Evolutionary conservation across 2,888 invertebrate genomes (phyloP).

Genomic region (Synanthedon vespiformis): DNA sequence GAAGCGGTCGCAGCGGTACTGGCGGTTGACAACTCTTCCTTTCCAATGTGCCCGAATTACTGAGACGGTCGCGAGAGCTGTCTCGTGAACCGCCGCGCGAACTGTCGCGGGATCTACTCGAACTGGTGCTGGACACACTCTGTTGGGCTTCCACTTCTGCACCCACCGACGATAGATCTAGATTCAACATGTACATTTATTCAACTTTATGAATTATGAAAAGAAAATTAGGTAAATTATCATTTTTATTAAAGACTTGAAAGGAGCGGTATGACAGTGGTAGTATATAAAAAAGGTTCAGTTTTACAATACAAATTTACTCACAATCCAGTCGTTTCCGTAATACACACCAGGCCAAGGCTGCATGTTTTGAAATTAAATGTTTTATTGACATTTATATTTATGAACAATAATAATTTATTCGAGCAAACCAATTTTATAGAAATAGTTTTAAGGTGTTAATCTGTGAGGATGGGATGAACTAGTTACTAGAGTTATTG

Average conservation of each 20-base stretch:
- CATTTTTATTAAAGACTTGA: too few species aligned
- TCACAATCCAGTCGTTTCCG: slow-evolving; percentile 92
- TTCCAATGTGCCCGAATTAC: slow-evolving; percentile 57
- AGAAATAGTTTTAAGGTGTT: too few species aligned
- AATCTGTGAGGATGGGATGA: too few species aligned
- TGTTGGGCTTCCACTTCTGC: slow-evolving; percentile 72
- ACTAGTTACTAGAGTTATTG: too few species aligned
- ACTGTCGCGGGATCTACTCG: slow-evolving; percentile 50
- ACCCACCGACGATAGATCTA: slow-evolving; percentile 84
- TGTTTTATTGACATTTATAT: too few species aligned
- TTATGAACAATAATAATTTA: too few species aligned
- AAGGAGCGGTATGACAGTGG: too few species aligned
- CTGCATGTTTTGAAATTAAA: slow-evolving; percentile 66
- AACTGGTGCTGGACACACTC: slow-evolving; percentile 32
- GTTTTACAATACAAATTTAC: slow-evolving; percentile 37
- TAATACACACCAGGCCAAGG: slow-evolving; percentile 93
- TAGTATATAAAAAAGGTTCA: too few species aligned
- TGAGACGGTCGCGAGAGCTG: slow-evolving; percentile 59
- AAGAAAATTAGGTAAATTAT: slow-evolving; percentile 1
- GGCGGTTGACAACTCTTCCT: slow-evolving; percentile 43
- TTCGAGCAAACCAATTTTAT: too few species aligned
- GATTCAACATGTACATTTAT: slow-evolving; percentile 5
- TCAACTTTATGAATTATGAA: slow-evolving; percentile 3
- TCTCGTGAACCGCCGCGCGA: slow-evolving; percentile 61
- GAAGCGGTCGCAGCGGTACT: slow-evolving; percentile 76